These are phyloP conservation scores for Microctonus brassicae DNA, from an alignment of 2,888 invertebrate species.

Conservation along the genomic window DNA sequence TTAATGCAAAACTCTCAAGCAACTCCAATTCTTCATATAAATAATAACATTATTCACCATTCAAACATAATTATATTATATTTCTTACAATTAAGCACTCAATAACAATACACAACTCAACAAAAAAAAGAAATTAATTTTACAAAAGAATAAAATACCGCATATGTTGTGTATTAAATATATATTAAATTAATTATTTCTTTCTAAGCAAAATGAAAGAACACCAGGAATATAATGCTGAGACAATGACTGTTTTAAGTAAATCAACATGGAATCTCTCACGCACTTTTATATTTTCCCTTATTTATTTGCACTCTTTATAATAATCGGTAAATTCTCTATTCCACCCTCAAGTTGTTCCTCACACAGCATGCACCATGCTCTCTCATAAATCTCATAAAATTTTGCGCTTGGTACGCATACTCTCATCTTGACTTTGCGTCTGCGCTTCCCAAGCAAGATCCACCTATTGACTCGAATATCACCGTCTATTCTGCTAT, in stretches of 20 bases:
- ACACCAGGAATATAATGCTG: constrained; percentile 63
- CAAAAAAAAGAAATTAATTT: too few relatives aligned
- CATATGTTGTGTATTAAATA: too few relatives aligned
- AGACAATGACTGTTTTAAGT: constrained; percentile 41
- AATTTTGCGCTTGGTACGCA: constrained; percentile 40
- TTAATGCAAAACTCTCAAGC: too few relatives aligned
- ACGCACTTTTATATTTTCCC: constrained; percentile 36
- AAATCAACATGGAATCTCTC: constrained; percentile 15
- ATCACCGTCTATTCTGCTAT: constrained; percentile 45
- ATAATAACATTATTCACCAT: too few relatives aligned
- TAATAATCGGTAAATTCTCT: neutral
- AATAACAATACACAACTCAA: too few relatives aligned
- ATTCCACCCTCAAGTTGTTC: neutral
- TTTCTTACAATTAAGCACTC: too few relatives aligned
- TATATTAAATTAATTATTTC: neutral
- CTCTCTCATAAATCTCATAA: constrained; percentile 31
- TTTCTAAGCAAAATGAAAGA: constrained; percentile 10
- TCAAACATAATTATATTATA: too few relatives aligned
- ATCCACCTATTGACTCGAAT: constrained; percentile 66
- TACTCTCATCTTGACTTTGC: constrained; percentile 52
- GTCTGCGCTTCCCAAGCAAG: constrained; percentile 63
- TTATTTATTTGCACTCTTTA: constrained; percentile 8
- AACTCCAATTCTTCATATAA: too few relatives aligned
- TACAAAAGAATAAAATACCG: neutral
- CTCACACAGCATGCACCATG: constrained; percentile 32